Conservation (phyloP, 2,113 vertebrate species). For the Caranx melampygus region DNA sequence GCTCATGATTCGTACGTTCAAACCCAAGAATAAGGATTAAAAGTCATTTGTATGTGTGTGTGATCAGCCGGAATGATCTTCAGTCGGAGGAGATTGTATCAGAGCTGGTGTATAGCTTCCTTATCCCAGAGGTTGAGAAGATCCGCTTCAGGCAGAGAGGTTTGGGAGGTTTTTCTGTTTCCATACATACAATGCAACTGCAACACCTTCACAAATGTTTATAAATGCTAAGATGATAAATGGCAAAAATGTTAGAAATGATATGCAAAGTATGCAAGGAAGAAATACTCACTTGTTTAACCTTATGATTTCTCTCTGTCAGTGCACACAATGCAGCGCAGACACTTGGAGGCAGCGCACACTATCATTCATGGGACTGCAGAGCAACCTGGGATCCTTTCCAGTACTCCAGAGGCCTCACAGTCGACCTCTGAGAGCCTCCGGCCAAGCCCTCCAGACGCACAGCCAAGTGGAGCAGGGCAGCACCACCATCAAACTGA, state of each 20-base stretch:
- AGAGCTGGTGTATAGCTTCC: conserved; percentile 93
- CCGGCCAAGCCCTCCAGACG: conserved; percentile 28
- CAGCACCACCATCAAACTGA: conserved; percentile 10
- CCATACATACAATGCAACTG: neutral
- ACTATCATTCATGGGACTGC: conserved; percentile 81
- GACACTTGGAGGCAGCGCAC: conserved; percentile 88
- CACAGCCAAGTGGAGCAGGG: conserved; percentile 9
- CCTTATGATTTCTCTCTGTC: neutral
- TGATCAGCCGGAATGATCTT: conserved; percentile 81
- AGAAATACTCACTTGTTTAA: neutral
- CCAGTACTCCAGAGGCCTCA: neutral
- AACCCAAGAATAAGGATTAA: neutral
- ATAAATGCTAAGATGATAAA: neutral
- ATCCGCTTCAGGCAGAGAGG: conserved; percentile 87
- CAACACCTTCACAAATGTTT: neutral
- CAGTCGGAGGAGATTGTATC: conserved; percentile 96
- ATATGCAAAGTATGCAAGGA: neutral
- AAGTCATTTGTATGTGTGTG: conserved; percentile 28
- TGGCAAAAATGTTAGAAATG: neutral
- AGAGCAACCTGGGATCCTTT: conserved; percentile 26
- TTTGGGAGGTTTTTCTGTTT: conserved; percentile 66
- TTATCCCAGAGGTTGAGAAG: conserved; percentile 93
- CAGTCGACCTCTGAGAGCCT: conserved; percentile 24
- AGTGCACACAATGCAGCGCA: conserved; percentile 90
- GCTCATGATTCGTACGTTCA: neutral